These are phyloP conservation scores for Mustelus asterias DNA, from an alignment of 2,113 vertebrate genomes.

Conservation along the genomic window DNA sequence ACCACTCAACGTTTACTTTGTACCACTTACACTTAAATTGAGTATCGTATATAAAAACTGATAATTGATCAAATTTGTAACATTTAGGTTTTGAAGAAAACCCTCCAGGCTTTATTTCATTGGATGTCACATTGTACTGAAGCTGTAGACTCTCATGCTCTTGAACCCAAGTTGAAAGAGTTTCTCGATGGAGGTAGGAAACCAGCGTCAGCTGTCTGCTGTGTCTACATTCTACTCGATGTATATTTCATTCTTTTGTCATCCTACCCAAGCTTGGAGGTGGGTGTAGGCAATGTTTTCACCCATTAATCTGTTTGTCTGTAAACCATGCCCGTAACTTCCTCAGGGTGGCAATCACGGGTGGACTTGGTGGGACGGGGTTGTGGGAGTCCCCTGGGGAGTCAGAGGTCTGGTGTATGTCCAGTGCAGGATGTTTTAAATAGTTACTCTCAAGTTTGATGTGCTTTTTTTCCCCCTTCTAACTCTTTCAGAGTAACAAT, in stretches of 20 bases:
- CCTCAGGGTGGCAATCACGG: too few species aligned
- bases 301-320: neutral
- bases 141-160: neutral
- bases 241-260: neutral
- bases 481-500: too few species aligned
- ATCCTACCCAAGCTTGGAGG: neutral
- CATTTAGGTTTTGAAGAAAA: slow-evolving; percentile 33
- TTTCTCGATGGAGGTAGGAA: slow-evolving; percentile 28
- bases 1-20: neutral
- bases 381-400: too few species aligned
- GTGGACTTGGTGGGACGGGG: too few species aligned
- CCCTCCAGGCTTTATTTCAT: slow-evolving; percentile 10
- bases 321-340: too few species aligned
- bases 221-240: too few species aligned
- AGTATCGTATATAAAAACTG: neutral
- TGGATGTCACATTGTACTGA: neutral
- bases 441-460: too few species aligned
- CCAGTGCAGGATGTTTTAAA: too few species aligned
- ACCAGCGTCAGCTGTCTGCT: neutral
- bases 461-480: too few species aligned
- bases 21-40: neutral
- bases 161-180: neutral
- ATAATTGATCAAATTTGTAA: neutral
- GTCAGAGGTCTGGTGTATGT: too few species aligned
- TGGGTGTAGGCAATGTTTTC: neutral